phyloP scores from a whole-genome alignment of 2,888 invertebrate genomes.

The Cabera pusaria region DNA sequence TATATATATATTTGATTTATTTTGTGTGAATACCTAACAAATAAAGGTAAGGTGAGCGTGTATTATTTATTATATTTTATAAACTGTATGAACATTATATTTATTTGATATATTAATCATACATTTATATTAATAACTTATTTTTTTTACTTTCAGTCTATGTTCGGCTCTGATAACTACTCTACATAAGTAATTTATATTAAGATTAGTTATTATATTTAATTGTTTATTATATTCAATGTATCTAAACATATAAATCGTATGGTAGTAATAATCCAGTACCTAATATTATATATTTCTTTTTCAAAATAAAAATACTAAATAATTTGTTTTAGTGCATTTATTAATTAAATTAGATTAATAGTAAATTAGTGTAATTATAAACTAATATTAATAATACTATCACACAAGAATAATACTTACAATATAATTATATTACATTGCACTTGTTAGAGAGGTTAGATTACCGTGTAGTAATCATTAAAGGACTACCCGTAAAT shows the following conservation, averaged over 20 bases:
- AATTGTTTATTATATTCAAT: conserved; percentile 5
- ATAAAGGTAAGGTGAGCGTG: conserved; percentile 12
- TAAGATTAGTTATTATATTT: conserved; percentile 12
- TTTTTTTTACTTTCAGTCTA: conserved; percentile 68
- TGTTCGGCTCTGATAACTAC: conserved; percentile 77
- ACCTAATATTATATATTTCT: conserved; percentile 3
- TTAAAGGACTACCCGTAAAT: too few species aligned
- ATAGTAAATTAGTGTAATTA: conserved; percentile 24
- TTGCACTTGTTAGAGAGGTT: too few species aligned
- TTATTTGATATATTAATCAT: conserved; percentile 10
- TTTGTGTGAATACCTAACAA: conserved; percentile 25
- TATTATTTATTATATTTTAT: conserved; percentile 11
- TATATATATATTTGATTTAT: conserved; percentile 17
- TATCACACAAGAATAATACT: conserved; percentile 46
- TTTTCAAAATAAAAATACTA: conserved; percentile 41
- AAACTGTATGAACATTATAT: not conserved
- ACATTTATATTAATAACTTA: conserved; percentile 16
- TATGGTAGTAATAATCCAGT: not conserved
- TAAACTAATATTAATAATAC: conserved; percentile 45
- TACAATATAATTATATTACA: conserved; percentile 42
- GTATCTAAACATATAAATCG: not conserved
- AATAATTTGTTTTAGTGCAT: conserved; percentile 31
- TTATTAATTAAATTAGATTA: conserved; percentile 35
- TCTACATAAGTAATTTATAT: conserved; percentile 37
- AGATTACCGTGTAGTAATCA: too few species aligned